Evolutionary conservation across 2,888 invertebrate species (phyloP).

Genomic region (Falcaria lacertinaria): DNA sequence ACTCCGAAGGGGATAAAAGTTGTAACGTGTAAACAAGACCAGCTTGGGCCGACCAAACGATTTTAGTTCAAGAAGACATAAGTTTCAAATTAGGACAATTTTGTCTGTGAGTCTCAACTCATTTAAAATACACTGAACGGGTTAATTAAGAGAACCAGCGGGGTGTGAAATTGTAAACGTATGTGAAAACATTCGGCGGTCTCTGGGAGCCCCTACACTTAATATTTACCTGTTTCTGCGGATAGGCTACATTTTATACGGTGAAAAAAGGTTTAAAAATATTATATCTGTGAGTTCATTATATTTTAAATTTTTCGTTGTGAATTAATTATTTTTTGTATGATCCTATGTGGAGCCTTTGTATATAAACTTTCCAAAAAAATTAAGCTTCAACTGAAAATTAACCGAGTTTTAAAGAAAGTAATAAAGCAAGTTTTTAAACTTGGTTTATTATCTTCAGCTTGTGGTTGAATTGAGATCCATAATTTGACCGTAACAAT

Average conservation of each 20-base stretch:
- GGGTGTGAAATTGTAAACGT: slow-evolving; percentile 68
- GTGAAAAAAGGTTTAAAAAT: slow-evolving; percentile 4
- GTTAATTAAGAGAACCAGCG: slow-evolving; percentile 63
- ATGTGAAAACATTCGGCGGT: slow-evolving; percentile 59
- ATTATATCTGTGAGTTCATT: too few relatives aligned
- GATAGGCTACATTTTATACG: slow-evolving; percentile 30
- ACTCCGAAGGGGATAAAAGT: slow-evolving; percentile 26
- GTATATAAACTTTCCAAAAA: too few relatives aligned
- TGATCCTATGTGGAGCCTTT: too few relatives aligned
- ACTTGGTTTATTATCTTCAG: too few relatives aligned
- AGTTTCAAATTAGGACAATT: slow-evolving; percentile 41
- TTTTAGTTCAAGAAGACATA: slow-evolving; percentile 38
- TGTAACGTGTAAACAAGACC: slow-evolving; percentile 32
- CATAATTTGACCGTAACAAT: slow-evolving; percentile 37
- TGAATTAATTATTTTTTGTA: too few relatives aligned
- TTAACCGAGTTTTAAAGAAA: too few relatives aligned
- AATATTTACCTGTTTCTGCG: slow-evolving; percentile 29
- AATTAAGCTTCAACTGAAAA: too few relatives aligned
- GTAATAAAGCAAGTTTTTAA: background rate
- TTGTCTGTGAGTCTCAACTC: slow-evolving; percentile 37
- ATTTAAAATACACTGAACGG: slow-evolving; percentile 63
- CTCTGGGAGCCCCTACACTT: slow-evolving; percentile 30
- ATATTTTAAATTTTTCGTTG: too few relatives aligned
- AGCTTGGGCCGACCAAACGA: slow-evolving; percentile 24
- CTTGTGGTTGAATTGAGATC: slow-evolving; percentile 5